phyloP scores from a whole-genome alignment of 2,888 invertebrate genomes.

The Adelphocoris suturalis region DNA sequence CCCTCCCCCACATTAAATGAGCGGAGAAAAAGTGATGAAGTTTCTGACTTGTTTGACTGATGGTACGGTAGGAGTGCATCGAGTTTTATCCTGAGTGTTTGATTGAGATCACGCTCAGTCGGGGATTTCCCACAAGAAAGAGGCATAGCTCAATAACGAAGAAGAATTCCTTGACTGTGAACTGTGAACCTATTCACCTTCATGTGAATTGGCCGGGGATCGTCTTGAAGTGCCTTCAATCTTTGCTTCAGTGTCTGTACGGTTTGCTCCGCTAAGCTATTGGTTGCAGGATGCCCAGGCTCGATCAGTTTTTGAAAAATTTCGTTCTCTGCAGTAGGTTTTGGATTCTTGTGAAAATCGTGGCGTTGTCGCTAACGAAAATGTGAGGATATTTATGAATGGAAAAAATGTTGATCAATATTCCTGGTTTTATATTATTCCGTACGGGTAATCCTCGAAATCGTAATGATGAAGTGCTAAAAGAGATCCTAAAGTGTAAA shows the following conservation, averaged over 20 bases:
- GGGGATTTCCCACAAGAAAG: slow-evolving; percentile 43
- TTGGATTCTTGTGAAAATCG: neutral
- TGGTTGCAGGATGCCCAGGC: no score
- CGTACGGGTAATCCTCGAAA: no score
- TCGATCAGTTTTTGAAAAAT: no score
- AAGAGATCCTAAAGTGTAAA: no score
- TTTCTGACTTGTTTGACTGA: neutral
- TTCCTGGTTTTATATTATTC: no score
- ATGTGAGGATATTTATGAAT: neutral
- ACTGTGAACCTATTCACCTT: no score
- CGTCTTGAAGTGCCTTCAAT: neutral
- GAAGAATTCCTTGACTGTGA: neutral
- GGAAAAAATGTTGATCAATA: neutral
- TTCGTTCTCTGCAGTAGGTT: no score
- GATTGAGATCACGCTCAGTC: neutral
- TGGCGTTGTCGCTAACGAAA: slow-evolving; percentile 21
- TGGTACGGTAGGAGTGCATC: no score
- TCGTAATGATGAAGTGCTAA: no score
- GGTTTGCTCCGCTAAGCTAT: slow-evolving; percentile 8
- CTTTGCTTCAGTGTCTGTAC: slow-evolving; percentile 33
- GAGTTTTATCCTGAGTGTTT: no score
- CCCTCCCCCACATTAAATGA: no score
- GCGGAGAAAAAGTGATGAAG: neutral
- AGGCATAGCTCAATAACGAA: slow-evolving; percentile 33
- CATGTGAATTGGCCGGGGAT: neutral